Conservation (phyloP, 2,888 invertebrate genomes). For the Lasiommata megera region DNA sequence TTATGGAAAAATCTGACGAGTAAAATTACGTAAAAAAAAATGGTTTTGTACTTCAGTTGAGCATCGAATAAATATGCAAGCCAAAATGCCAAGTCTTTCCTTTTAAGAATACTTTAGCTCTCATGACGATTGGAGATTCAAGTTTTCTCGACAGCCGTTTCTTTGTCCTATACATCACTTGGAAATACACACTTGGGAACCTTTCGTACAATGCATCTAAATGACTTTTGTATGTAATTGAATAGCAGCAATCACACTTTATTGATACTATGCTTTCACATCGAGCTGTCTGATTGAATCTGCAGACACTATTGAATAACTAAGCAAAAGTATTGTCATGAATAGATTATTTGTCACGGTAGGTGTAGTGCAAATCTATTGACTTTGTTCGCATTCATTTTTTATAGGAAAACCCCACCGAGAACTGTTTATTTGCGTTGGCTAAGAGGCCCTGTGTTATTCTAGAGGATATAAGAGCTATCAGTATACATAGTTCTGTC, state of each 20-base stretch:
- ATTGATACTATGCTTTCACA: not conserved
- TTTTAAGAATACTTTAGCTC: not conserved
- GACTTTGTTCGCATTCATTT: too few species aligned
- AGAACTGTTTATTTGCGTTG: too few species aligned
- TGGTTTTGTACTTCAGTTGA: not conserved
- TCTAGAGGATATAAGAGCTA: too few species aligned
- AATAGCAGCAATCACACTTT: not conserved
- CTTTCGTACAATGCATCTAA: slow-evolving; percentile 2
- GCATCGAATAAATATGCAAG: not conserved
- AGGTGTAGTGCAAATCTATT: too few species aligned
- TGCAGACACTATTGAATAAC: too few species aligned
- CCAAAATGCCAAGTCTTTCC: not conserved
- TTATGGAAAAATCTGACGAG: too few species aligned
- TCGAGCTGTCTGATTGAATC: not conserved
- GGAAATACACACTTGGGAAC: not conserved
- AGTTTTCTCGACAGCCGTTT: not conserved
- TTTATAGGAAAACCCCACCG: too few species aligned
- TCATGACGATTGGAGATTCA: not conserved
- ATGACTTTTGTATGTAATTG: slow-evolving; percentile 3
- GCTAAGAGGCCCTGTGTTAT: too few species aligned
- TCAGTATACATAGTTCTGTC: too few species aligned
- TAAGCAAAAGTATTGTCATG: too few species aligned
- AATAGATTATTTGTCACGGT: too few species aligned
- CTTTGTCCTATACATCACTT: not conserved
- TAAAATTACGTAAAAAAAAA: not conserved